phyloP scores from a whole-genome alignment of 1,140 invertebrate species.

The Drosophila sechellia region DNA sequence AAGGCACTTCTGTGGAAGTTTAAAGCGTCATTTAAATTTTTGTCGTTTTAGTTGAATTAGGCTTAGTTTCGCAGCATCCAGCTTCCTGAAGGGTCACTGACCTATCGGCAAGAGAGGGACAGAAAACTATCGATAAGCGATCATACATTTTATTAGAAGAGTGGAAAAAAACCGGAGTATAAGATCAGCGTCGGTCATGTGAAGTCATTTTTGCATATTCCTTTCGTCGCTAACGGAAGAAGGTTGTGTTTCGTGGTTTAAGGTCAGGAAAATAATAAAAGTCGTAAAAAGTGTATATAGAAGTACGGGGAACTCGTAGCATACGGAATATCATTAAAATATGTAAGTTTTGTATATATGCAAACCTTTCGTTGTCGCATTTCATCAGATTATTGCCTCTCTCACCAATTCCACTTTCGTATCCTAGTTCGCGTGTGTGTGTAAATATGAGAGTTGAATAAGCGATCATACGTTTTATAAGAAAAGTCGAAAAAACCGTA shows the following conservation, averaged over 20 bases:
- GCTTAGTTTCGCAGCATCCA: too few relatives aligned
- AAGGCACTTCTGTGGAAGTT: neutral
- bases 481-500: neutral
- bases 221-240: neutral
- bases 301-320: neutral
- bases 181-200: too few relatives aligned
- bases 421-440: neutral
- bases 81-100: too few relatives aligned
- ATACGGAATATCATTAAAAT: too few relatives aligned
- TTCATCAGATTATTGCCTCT: neutral
- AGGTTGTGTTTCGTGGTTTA: neutral
- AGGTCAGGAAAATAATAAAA: neutral
- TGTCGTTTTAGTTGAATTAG: too few relatives aligned
- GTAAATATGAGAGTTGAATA: neutral
- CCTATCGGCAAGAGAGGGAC: too few relatives aligned
- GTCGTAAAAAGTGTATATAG: neutral
- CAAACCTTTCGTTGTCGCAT: neutral
- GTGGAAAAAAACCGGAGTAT: too few relatives aligned
- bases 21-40: too few relatives aligned
- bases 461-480: neutral
- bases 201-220: too few relatives aligned
- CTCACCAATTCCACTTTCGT: neutral
- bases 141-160: too few relatives aligned
- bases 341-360: neutral
- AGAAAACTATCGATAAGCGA: too few relatives aligned